Percentiles rank a stretch among this genome's conserved stretches.
These are phyloP conservation scores for Timema cristinae DNA, from an alignment of 2,888 invertebrate genomes.

Conservation along the genomic window DNA sequence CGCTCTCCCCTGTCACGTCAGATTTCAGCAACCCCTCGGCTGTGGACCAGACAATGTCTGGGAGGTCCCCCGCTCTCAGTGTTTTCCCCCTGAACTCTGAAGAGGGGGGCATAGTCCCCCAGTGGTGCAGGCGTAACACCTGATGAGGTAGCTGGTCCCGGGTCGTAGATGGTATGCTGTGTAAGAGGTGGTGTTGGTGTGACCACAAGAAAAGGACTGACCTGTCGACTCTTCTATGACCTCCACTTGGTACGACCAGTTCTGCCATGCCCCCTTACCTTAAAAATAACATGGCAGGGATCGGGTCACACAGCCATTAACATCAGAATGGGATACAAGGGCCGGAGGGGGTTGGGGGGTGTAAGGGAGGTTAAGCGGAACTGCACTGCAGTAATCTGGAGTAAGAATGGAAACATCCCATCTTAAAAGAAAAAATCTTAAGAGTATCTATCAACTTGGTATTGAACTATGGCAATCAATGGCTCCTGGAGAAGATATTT, in stretches of 20 bases:
- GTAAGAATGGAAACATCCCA: no score
- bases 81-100: conserved; percentile 50
- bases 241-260: conserved; percentile 75
- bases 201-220: conserved; percentile 44
- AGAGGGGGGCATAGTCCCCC: conserved; percentile 75
- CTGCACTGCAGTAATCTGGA: no score
- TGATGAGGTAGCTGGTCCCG: conserved; percentile 71
- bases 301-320: no score
- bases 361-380: no score
- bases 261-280: conserved; percentile 62
- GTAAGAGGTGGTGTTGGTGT: conserved; percentile 57
- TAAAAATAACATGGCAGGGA: conserved; percentile 21
- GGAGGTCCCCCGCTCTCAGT: conserved; percentile 52
- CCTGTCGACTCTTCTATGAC: conserved; percentile 53
- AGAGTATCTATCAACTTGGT: no score
- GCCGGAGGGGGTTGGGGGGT: no score
- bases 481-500: no score
- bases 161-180: conserved; percentile 67
- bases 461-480: no score
- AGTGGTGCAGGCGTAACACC: conserved; percentile 72
- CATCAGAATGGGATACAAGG: no score
- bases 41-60: conserved; percentile 70
- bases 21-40: conserved; percentile 72
- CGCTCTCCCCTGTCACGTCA: conserved; percentile 74
- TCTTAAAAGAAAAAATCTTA: no score